Evolutionary conservation across 2,113 vertebrate species (phyloP).

Genomic region (Gopherus evgoodei): DNA sequence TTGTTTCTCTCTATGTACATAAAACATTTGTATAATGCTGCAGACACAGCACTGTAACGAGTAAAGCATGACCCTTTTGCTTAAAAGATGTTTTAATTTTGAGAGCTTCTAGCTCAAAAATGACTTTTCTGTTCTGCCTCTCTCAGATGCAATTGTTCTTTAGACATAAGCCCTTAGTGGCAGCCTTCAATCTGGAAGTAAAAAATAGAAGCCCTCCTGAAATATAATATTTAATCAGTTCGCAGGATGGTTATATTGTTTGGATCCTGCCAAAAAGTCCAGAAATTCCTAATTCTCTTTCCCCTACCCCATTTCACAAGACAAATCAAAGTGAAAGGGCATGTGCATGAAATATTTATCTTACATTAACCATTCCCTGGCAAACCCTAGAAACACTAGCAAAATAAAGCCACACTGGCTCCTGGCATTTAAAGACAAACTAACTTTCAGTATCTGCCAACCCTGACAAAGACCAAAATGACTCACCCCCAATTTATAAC

Average conservation of each 20-base stretch:
- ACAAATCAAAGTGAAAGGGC: not conserved
- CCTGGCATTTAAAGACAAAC: constrained; percentile 18
- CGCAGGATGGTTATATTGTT: not conserved
- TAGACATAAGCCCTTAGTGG: not conserved
- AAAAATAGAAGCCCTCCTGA: not conserved
- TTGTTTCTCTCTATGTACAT: not conserved
- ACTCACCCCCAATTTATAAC: constrained; percentile 39
- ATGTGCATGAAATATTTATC: constrained; percentile 31
- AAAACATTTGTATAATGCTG: not conserved
- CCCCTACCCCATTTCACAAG: not conserved
- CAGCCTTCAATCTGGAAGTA: not conserved
- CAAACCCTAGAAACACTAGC: not conserved
- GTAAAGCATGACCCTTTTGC: not conserved
- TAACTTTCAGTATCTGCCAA: not conserved
- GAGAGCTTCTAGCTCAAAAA: not conserved
- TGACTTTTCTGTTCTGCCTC: not conserved
- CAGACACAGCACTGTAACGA: not conserved
- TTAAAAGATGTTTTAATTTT: not conserved
- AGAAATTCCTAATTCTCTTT: not conserved
- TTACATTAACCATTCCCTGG: not conserved
- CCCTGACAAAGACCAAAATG: not conserved
- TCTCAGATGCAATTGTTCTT: not conserved
- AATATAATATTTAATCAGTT: not conserved
- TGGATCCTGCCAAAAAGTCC: not conserved
- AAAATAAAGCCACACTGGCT: not conserved